Conservation (phyloP, 30 jellyfish, hydroid and myxozoan genomes). For the Hydractinia echinata region DNA sequence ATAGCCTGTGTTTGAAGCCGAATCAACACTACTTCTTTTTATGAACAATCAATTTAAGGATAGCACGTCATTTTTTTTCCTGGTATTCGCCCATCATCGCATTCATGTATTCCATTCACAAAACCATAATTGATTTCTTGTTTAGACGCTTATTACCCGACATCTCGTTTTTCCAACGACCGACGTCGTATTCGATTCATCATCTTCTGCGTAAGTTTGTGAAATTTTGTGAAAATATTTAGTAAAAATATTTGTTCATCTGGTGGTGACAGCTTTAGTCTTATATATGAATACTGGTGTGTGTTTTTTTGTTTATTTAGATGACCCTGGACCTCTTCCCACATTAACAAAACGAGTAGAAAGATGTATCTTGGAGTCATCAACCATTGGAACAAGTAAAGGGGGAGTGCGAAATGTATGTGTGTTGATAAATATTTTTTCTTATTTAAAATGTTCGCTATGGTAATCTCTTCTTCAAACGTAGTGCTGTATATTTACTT, state of each 20-base stretch:
- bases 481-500: background rate
- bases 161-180: constrained; percentile 86
- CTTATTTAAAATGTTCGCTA: background rate
- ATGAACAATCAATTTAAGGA: too few relatives aligned
- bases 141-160: constrained; percentile 94
- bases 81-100: too few relatives aligned
- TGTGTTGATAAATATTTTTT: background rate
- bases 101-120: background rate
- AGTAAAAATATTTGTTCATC: background rate
- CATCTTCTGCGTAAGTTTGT: constrained; percentile 66
- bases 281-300: background rate
- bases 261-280: background rate
- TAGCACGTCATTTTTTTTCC: too few relatives aligned
- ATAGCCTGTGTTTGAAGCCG: too few relatives aligned
- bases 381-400: constrained; percentile 84
- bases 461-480: background rate
- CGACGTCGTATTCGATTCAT: constrained; percentile 78
- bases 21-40: too few relatives aligned
- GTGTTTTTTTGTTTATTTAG: constrained; percentile 5
- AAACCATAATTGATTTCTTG: background rate
- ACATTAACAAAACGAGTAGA: constrained; percentile 90
- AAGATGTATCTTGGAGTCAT: constrained; percentile 60
- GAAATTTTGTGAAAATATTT: background rate
- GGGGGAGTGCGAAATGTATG: constrained; percentile 86
- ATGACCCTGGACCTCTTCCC: constrained; percentile 43